Percentiles rank a stretch among this genome's conserved stretches.
phyloP scores from a whole-genome alignment of 2,888 invertebrate species.

The Drosophila melanocephala region DNA sequence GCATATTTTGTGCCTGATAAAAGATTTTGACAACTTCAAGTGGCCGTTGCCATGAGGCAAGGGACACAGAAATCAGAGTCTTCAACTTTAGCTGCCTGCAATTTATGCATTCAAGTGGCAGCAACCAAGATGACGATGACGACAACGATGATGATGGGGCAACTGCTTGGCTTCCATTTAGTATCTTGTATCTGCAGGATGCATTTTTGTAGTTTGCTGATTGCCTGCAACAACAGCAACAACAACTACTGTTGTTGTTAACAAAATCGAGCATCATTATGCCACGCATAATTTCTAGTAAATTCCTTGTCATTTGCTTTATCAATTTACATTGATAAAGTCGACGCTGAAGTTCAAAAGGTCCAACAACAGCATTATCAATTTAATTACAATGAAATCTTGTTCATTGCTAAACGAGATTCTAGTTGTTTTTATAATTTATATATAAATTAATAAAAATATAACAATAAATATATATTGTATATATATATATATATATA shows the following conservation, averaged over 20 bases:
- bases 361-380: conserved; percentile 45
- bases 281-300: conserved; percentile 33
- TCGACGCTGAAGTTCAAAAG: conserved; percentile 49
- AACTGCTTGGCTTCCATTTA: conserved; percentile 37
- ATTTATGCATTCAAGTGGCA: conserved; percentile 79
- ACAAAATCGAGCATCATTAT: conserved; percentile 59
- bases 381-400: conserved; percentile 14
- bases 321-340: conserved; percentile 60
- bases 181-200: conserved; percentile 57
- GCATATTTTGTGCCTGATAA: conserved; percentile 61
- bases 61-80: conserved; percentile 39
- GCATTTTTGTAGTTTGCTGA: conserved; percentile 62
- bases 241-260: conserved; percentile 58
- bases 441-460: not conserved
- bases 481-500: not conserved
- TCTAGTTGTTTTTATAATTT: conserved; percentile 23
- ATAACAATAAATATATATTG: not conserved
- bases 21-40: conserved; percentile 77
- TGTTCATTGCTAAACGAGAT: not conserved
- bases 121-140: conserved; percentile 42
- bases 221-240: conserved; percentile 40
- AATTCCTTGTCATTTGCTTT: conserved; percentile 22
- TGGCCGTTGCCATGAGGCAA: conserved; percentile 51
- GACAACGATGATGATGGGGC: conserved; percentile 58
- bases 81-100: conserved; percentile 68